Evolutionary conservation across 2,888 invertebrate genomes (phyloP).

Genomic region (Cacoxenus indagator): DNA sequence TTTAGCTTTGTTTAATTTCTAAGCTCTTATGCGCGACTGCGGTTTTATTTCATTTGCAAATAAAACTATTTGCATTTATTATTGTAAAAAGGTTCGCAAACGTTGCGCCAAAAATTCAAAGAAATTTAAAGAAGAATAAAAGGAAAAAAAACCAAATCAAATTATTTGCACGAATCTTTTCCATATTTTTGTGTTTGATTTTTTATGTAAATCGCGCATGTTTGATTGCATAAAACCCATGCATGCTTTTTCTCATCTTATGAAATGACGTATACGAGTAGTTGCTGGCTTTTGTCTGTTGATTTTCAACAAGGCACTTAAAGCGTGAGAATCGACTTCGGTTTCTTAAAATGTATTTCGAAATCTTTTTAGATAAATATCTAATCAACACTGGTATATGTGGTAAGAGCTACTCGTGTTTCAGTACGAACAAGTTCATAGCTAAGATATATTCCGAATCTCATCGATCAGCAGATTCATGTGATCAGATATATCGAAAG

Average conservation of each 20-base stretch:
- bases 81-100: not conserved
- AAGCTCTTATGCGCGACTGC: not conserved
- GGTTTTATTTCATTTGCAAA: not conserved
- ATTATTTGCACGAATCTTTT: constrained; percentile 46
- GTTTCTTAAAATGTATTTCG: too few relatives aligned
- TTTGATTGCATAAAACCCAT: constrained; percentile 50
- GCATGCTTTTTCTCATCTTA: constrained; percentile 2
- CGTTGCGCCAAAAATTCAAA: not conserved
- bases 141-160: not conserved
- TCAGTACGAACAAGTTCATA: too few relatives aligned
- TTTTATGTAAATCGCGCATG: constrained; percentile 38
- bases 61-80: not conserved
- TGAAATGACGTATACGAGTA: not conserved
- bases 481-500: too few relatives aligned
- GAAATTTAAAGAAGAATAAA: constrained; percentile 50
- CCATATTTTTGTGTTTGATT: not conserved
- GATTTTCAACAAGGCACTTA: constrained; percentile 2
- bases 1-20: not conserved
- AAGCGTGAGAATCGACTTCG: constrained; percentile 21
- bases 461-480: too few relatives aligned
- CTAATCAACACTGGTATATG: too few relatives aligned
- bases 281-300: not conserved
- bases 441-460: too few relatives aligned
- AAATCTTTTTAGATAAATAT: too few relatives aligned
- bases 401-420: too few relatives aligned